Base-by-base conservation (phyloP, 2,888 invertebrate genomes). In the Protula sp. region DNA sequence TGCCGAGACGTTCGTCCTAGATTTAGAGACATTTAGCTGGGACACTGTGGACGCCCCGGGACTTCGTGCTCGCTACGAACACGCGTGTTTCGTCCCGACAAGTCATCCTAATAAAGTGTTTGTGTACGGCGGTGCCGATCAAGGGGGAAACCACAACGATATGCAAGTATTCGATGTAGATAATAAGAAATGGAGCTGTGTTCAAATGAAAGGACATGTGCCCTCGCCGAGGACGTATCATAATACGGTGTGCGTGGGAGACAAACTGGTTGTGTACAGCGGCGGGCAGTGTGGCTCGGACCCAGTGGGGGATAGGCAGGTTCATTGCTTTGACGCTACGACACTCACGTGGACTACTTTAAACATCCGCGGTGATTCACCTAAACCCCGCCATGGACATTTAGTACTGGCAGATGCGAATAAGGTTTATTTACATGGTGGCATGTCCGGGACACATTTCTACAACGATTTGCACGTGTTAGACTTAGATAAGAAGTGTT, bases 371-470 rank as follows among this genome's bases (percentile, higher is more conserved):
- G 80, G 79, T 2, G 72, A 75, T 54, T 66, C 76, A 0, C 81
- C 81, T 3, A 76, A 78, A 58, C 75, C 77, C 1, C 67, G 80
- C 5, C 79, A 80, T 64, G 81, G 80, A 53, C 81, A 81, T 68
- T 64, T 74, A 26, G 74, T 79, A 72, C 71, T 74, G 57, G 70
- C 72, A 5, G 59, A 71, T 29, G 72, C 72, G 24, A 71, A 70
- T 62, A 72, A 71, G 57, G 64, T 81, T 26, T 76, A 70, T 58
- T 60, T 81, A 30, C 80, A 80, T 63, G 80, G 80, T 19, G 81
- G 80, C 22, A 78, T 80, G 65, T 31, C 60, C 24, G 76, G 76
- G 2, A 65, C 71, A 26, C 73, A 72, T 3, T 77, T 80, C 63
- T 80, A 77, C 59, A 75, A 78, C 63, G 79, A 80, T 60, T 69